These are phyloP conservation scores for Dyspetes luteomarginatus DNA, from an alignment of 2,888 invertebrate species.

Conservation along the genomic window DNA sequence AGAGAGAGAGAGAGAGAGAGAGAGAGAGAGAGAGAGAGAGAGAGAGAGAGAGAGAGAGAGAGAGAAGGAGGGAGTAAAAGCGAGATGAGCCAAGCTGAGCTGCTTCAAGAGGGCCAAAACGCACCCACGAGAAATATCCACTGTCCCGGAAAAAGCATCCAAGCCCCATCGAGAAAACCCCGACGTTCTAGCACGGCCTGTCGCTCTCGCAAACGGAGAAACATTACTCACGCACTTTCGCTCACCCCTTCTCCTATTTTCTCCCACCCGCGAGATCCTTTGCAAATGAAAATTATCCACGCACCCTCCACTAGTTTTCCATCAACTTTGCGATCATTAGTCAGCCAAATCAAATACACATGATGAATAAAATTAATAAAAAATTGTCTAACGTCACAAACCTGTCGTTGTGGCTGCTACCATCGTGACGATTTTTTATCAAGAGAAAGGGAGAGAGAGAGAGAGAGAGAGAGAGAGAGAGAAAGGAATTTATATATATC, in stretches of 20 bases:
- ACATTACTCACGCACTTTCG: conserved; percentile 80
- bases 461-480: too few relatives aligned
- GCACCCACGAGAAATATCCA: conserved; percentile 59
- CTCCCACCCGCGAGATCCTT: conserved; percentile 59
- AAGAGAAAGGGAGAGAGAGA: too few relatives aligned
- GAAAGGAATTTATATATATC: conserved; percentile 14
- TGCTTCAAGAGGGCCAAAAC: conserved; percentile 37
- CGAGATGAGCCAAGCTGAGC: conserved; percentile 29
- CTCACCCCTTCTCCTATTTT: conserved; percentile 72
- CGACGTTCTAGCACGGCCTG: conserved; percentile 25
- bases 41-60: not conserved
- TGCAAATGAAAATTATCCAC: conserved; percentile 27
- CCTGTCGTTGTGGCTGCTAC: too few relatives aligned
- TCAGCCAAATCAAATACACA: conserved; percentile 1
- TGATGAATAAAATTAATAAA: too few relatives aligned
- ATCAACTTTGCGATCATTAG: conserved; percentile 39
- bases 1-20: not conserved
- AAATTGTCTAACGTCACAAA: too few relatives aligned
- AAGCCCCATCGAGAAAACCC: conserved; percentile 54
- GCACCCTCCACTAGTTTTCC: conserved; percentile 40
- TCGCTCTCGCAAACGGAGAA: conserved; percentile 74
- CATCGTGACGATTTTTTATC: conserved; percentile 37
- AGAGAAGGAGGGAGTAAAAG: not conserved
- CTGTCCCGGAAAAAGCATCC: conserved; percentile 69
- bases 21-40: too few relatives aligned